A percentile compares a stretch with the other conserved stretches of the same genome.
Conservation (phyloP, 2,113 vertebrate species). For the Hippocampus barbouri region DNA sequence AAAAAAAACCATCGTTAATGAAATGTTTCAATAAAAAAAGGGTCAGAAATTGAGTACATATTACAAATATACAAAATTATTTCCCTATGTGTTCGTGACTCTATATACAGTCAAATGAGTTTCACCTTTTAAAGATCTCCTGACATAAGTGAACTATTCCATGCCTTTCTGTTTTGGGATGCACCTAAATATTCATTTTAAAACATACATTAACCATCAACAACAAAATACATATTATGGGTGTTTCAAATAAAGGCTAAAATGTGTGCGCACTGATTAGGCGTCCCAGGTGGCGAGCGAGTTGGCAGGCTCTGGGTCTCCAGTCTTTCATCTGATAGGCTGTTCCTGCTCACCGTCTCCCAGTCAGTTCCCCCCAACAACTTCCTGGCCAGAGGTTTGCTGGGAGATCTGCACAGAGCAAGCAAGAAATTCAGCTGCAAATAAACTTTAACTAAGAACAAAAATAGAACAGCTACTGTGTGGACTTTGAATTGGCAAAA, state of each 20-base stretch:
- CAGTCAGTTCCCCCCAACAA: conserved; percentile 87
- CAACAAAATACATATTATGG: not conserved
- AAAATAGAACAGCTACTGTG: not conserved
- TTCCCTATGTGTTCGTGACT: too few species aligned
- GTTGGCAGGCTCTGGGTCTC: conserved; percentile 97
- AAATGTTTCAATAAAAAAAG: too few species aligned
- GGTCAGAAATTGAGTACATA: too few species aligned
- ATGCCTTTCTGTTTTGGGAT: too few species aligned
- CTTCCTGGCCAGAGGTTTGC: conserved; percentile 90
- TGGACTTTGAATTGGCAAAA: not conserved
- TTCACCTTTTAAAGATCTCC: too few species aligned
- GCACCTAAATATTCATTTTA: too few species aligned
- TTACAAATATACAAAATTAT: too few species aligned
- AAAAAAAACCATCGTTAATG: too few species aligned
- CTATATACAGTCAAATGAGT: too few species aligned
- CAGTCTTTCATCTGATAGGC: conserved; percentile 89
- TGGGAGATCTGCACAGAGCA: conserved; percentile 82
- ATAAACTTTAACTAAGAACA: not conserved
- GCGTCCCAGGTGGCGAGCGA: conserved; percentile 93
- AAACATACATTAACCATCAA: not conserved
- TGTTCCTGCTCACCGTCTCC: conserved; percentile 94
- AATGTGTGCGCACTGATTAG: conserved; percentile 85
- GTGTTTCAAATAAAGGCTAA: not conserved
- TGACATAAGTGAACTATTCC: too few species aligned
- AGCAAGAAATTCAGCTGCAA: not conserved